A percentile compares a stretch with the other conserved stretches of the same genome.
Conservation (phyloP, 1,140 invertebrate genomes). For the Atta texana region DNA sequence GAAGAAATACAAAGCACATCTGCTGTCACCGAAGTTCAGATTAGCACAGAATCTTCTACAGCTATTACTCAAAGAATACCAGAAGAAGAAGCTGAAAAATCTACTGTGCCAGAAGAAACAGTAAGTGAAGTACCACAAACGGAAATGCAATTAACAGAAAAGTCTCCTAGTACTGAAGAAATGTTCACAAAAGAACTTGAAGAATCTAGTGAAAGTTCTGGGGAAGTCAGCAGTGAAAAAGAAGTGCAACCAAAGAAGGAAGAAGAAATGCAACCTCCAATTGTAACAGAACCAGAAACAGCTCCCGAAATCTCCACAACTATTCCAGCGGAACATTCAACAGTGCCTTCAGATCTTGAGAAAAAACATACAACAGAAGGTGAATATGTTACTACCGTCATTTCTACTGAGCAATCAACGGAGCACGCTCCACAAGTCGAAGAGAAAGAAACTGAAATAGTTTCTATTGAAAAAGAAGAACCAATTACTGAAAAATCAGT, state of each 20-base stretch:
- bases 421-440: slow-evolving; percentile 24
- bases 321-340: background rate
- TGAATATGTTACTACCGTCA: slow-evolving; percentile 17
- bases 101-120: slow-evolving; percentile 36
- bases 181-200: slow-evolving; percentile 69
- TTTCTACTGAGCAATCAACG: slow-evolving; percentile 53
- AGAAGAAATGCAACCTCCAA: slow-evolving; percentile 15
- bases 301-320: background rate
- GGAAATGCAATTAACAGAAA: slow-evolving; percentile 21
- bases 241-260: slow-evolving; percentile 41
- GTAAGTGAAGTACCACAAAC: background rate
- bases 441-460: slow-evolving; percentile 58
- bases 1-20: slow-evolving; percentile 16
- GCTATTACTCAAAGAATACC: background rate
- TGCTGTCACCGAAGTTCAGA: background rate
- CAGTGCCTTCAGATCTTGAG: background rate
- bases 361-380: slow-evolving; percentile 33
- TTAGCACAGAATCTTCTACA: slow-evolving; percentile 25
- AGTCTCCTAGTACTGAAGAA: slow-evolving; percentile 53
- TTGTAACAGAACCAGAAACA: background rate
- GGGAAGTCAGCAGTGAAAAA: slow-evolving; percentile 64
- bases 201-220: slow-evolving; percentile 70
- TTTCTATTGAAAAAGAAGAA: slow-evolving; percentile 42
- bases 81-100: slow-evolving; percentile 50
- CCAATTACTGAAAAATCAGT: slow-evolving; percentile 6